Evolutionary conservation across 2,113 vertebrate genomes (phyloP).

Genomic region (Gulo gulo): DNA sequence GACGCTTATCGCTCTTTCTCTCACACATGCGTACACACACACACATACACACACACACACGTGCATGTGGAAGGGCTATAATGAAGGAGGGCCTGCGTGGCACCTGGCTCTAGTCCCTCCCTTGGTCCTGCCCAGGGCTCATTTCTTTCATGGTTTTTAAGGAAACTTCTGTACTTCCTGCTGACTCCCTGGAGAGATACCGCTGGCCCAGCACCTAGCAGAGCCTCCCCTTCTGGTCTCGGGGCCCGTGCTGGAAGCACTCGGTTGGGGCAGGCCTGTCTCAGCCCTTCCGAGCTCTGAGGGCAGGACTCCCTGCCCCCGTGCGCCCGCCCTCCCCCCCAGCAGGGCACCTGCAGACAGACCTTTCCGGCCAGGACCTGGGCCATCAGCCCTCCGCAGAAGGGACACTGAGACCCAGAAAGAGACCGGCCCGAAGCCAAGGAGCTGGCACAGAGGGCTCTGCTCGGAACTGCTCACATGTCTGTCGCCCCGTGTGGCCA

Average conservation of each 20-base stretch:
- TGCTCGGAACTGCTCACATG: too few species aligned
- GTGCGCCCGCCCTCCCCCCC: accelerated
- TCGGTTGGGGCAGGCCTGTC: not conserved
- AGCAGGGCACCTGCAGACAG: not conserved
- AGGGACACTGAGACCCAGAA: not conserved
- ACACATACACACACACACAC: not conserved
- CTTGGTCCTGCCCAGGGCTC: not conserved
- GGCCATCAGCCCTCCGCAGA: accelerated
- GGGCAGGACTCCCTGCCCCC: not conserved
- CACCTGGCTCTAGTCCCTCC: too few species aligned
- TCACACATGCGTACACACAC: accelerated
- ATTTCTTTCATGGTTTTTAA: too few species aligned
- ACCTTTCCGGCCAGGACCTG: not conserved
- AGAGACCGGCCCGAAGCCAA: not conserved
- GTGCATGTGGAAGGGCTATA: accelerated
- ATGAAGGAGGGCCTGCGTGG: accelerated
- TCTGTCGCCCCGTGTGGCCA: accelerated
- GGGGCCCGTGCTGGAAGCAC: not conserved
- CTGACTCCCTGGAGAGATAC: not conserved
- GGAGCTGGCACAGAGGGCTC: not conserved
- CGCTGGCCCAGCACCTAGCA: not conserved
- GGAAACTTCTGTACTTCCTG: not conserved
- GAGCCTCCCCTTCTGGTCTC: not conserved
- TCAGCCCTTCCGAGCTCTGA: not conserved
- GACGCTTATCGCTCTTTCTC: not conserved